Percentiles rank a stretch among this genome's conserved stretches.
Evolutionary conservation across 2,797 vertebrate species (phyloP).

Genomic region (Cyclopterus lumpus): DNA sequence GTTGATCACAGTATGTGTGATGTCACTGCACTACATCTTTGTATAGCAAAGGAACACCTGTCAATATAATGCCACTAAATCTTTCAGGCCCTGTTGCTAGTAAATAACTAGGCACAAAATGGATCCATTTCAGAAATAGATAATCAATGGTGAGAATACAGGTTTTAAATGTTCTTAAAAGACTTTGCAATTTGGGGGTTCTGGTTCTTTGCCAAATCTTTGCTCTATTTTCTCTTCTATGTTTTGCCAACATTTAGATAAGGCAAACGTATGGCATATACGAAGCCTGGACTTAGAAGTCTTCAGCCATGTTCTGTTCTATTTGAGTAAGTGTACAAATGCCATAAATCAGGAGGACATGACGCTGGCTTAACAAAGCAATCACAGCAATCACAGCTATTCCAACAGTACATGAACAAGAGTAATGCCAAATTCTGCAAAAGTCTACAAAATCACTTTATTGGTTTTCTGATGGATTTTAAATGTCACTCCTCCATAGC

Average conservation of each 20-base stretch:
- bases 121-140: slow-evolving; percentile 11
- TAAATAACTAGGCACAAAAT: slow-evolving; percentile 15
- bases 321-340: slow-evolving; percentile 35
- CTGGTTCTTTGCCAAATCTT: background rate
- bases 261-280: background rate
- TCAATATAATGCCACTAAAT: slow-evolving; percentile 4
- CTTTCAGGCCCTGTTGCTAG: background rate
- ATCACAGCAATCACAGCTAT: slow-evolving; percentile 62
- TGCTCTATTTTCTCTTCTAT: background rate
- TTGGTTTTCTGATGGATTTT: slow-evolving; percentile 73
- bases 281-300: background rate
- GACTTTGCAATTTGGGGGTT: background rate
- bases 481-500: slow-evolving; percentile 71
- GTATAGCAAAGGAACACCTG: background rate
- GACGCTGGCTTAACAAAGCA: slow-evolving; percentile 50
- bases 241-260: background rate
- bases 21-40: background rate
- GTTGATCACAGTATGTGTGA: slow-evolving; percentile 11
- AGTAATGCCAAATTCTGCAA: slow-evolving; percentile 54
- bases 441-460: slow-evolving; percentile 67
- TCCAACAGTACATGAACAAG: slow-evolving; percentile 40
- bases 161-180: background rate
- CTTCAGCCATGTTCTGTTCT: slow-evolving; percentile 23
- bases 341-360: slow-evolving; percentile 36
- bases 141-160: background rate